Evolutionary conservation across 2,888 invertebrate species (phyloP), one percentile per base, ranked within the genome.

Genomic region (Andrena haemorrhoa): DNA sequence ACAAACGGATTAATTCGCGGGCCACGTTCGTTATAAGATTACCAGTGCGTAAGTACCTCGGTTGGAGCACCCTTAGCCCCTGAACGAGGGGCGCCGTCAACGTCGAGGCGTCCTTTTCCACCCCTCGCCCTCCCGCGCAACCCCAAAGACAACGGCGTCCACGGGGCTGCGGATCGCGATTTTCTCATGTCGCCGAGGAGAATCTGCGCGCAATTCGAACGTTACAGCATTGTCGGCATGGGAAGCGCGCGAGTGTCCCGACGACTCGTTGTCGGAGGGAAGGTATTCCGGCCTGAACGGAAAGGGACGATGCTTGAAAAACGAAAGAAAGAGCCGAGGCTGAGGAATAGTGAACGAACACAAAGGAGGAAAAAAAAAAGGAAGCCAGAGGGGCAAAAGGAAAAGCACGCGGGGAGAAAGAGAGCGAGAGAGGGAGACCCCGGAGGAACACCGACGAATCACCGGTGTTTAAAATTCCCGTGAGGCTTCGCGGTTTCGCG

Each of bases 381-480:
- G 72, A 26, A 8, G 41, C 33, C n/a, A 51, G 47, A 31, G 41
- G 23, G 58, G 41, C 35, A 53, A n/a, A 64, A 41, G 60, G 63
- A 35, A 58, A 61, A 10, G 33, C 51, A 78, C 53, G 51, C 60
- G 29, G 2, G 20, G 33, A 56, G 72, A 35, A 23, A n/a, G 12
- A n/a, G 76, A 71, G 66, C 35, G 35, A 58, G 61, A 47, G 23
- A 63, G 58, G 47, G 65, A 60, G 29, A 64, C 26, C 49, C 53
- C 4, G 81, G 73, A 85, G 78, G 84, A 82, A 79, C 75, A 86
- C 79, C 87, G 90, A 90, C 89, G 91, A 91, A 91, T 91, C 89
- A 86, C 82, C 86, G 88, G 86, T 90, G 91, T 91, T 91, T 91
- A 89, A 91, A 92, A 91, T 92, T 91, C 91, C 91, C 90, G 86